Evolutionary conservation across 2,797 vertebrate genomes (phyloP), one percentile per base, ranked within the genome.

Genomic region (Tamandua tetradactyla): DNA sequence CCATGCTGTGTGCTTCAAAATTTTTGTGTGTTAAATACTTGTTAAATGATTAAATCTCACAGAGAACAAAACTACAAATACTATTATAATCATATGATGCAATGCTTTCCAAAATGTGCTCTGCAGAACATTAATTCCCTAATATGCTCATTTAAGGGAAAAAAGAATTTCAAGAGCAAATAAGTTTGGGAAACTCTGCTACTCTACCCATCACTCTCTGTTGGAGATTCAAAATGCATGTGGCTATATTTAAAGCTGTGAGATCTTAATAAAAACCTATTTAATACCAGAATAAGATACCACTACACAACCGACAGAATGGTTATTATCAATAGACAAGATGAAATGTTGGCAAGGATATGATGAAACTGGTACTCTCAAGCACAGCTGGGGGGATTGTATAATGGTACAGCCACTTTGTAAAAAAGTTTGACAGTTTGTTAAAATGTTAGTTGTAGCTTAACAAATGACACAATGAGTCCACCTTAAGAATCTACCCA

Each of bases 11-110:
- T 32, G 40, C 62, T 62, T 83, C 40, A 61, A 76, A 93, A 78
- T 37, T 69, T 44, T 1, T 27, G 0, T 27, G 11, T 30, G 13
- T 5, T 62, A 85, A 90, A 88, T 18, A 62, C 44, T 87, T 64
- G 18, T 12, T 68, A 5, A 42, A 2, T 49, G 75, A 82, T 49
- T 80, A 93, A 94, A 61, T 35, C 89, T 57, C 87, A 72, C 23
- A 12, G 7, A 68, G 68, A 91, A 86, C 52, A 86, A 83, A 86
- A 52, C 59, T 94, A 66, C 90, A 93, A 95, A 64, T 59, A 90
- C 61, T 82, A 57, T 18, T 79, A 40, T 32, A 81, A 76, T 59
- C 22, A 14, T 87, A 84, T 78, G 37, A 92, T 32, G 40, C n/a
- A 84, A 89, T 35, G 71, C 40, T 68, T 72, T 47, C 72, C 90